These are phyloP conservation scores for Heteractis magnifica DNA, from an alignment of 92 coral and sea anemone species.

Conservation along the genomic window DNA sequence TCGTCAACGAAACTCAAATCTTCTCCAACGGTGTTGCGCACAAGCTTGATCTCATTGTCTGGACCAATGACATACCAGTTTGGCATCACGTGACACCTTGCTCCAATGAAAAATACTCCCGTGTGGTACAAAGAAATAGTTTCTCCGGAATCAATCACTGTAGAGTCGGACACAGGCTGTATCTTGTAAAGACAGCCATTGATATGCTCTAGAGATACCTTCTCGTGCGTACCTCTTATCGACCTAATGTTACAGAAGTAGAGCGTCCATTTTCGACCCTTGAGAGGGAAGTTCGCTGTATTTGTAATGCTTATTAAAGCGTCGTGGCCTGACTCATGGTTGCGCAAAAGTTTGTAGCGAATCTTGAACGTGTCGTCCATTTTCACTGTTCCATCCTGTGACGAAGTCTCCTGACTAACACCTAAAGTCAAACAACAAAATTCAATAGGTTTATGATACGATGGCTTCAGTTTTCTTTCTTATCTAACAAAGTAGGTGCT, in stretches of 20 bases:
- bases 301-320: slow-evolving; percentile 57
- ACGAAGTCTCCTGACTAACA: neutral
- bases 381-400: neutral
- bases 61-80: slow-evolving; percentile 57
- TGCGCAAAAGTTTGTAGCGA: slow-evolving; percentile 60
- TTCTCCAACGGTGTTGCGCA: slow-evolving; percentile 56
- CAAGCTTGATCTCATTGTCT: slow-evolving; percentile 25
- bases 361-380: slow-evolving; percentile 26
- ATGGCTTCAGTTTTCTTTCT: no score
- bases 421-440: neutral
- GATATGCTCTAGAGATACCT: slow-evolving; percentile 36
- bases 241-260: slow-evolving; percentile 70
- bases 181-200: slow-evolving; percentile 62
- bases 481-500: no score
- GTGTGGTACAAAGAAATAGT: slow-evolving; percentile 24
- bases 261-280: slow-evolving; percentile 56
- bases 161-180: slow-evolving; percentile 44
- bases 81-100: slow-evolving; percentile 71
- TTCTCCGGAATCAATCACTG: slow-evolving; percentile 31
- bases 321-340: slow-evolving; percentile 10
- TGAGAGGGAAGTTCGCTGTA: slow-evolving; percentile 45
- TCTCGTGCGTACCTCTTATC: slow-evolving; percentile 55
- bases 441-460: no score
- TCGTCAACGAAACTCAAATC: slow-evolving; percentile 53
- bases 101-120: slow-evolving; percentile 35